A percentile compares a stretch with the other conserved stretches of the same genome.
phyloP scores from a whole-genome alignment of 2,888 invertebrate species.

The Ectemnius continuus region DNA sequence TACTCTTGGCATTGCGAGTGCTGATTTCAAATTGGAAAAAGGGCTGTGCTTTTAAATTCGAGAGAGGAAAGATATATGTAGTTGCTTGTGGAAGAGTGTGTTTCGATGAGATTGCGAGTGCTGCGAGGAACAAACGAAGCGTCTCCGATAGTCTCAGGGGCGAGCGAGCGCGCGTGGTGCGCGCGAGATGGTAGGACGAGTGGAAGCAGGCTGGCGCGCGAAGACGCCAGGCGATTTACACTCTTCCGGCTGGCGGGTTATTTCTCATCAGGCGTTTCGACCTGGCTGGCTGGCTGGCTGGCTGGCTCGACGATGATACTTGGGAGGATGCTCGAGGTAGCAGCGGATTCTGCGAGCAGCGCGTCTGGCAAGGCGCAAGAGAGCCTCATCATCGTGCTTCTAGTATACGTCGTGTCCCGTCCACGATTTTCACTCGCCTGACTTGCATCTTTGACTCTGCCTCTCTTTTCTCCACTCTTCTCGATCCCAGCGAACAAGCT shows the following conservation, averaged over 20 bases:
- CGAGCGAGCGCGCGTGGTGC: not conserved
- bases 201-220: not conserved
- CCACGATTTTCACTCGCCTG: constrained; percentile 34
- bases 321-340: constrained; percentile 28
- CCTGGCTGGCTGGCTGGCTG: too few relatives aligned
- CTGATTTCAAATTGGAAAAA: too few relatives aligned
- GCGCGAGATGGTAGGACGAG: not conserved
- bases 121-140: constrained; percentile 1
- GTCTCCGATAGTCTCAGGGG: constrained; percentile 3
- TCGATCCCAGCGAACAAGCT: too few relatives aligned
- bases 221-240: constrained; percentile 20
- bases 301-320: constrained; percentile 18
- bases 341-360: constrained; percentile 9
- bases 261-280: constrained; percentile 33
- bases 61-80: too few relatives aligned
- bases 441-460: constrained; percentile 38
- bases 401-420: constrained; percentile 19
- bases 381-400: constrained; percentile 14
- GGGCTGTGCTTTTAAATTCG: too few relatives aligned
- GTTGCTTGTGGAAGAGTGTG: not conserved
- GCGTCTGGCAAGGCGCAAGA: constrained; percentile 24
- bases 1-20: too few relatives aligned
- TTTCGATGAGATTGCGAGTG: constrained; percentile 5
- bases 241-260: constrained; percentile 33
- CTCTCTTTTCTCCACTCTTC: constrained; percentile 24